Percentiles rank a stretch among this genome's conserved stretches.
Evolutionary conservation across 1,140 invertebrate species (phyloP).

Genomic region (Lethocerus indicus): DNA sequence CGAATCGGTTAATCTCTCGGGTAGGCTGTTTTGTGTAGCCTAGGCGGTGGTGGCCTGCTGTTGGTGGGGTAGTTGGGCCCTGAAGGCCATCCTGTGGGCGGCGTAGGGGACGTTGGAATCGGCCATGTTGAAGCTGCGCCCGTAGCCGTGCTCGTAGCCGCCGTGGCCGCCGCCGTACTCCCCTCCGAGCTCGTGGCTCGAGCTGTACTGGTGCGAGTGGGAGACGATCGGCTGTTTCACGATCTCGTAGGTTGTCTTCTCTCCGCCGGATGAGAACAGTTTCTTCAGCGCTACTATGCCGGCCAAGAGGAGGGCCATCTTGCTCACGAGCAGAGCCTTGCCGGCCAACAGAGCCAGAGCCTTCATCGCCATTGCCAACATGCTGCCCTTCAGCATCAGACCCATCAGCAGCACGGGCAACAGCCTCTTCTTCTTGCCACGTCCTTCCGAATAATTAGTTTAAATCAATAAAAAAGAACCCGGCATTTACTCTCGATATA

Average conservation of each 20-base stretch:
- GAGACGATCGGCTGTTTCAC: slow-evolving; percentile 67
- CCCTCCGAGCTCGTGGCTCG: slow-evolving; percentile 47
- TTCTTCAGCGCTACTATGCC: slow-evolving; percentile 61
- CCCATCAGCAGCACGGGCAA: slow-evolving; percentile 37
- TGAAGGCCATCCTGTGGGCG: slow-evolving; percentile 14
- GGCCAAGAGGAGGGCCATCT: slow-evolving; percentile 55
- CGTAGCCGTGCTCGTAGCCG: slow-evolving; percentile 22
- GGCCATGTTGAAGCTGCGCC: slow-evolving; percentile 19
- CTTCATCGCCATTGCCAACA: slow-evolving; percentile 55
- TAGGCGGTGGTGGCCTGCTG: no score
- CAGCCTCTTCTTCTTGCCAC: slow-evolving; percentile 30
- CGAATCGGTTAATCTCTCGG: no score
- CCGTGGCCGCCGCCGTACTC: slow-evolving; percentile 32
- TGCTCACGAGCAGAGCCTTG: slow-evolving; percentile 52
- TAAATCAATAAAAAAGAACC: no score
- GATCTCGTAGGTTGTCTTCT: slow-evolving; percentile 69
- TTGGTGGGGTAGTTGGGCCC: no score
- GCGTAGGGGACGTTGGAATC: slow-evolving; percentile 11
- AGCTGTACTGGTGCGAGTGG: slow-evolving; percentile 55
- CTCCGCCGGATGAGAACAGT: slow-evolving; percentile 37
- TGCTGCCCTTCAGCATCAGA: slow-evolving; percentile 44
- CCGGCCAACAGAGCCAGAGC: slow-evolving; percentile 51
- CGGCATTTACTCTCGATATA: no score
- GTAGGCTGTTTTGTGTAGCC: no score
- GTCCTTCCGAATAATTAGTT: slow-evolving; percentile 19